Base-by-base conservation (phyloP, 2,113 vertebrate genomes). In the Girardinichthys multiradiatus region DNA sequence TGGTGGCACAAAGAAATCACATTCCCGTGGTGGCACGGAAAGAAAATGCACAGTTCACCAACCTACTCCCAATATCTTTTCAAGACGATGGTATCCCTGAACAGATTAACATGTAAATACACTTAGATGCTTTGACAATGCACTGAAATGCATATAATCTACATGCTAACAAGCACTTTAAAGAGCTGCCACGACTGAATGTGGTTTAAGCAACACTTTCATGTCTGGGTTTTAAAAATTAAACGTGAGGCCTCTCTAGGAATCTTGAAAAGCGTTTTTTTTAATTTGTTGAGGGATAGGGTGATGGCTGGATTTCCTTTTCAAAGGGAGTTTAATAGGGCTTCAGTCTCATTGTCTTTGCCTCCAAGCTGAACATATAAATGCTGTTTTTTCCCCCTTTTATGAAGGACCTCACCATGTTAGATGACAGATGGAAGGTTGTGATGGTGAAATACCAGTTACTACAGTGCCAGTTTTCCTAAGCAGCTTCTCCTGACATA, bases 41-140 rank as follows among this genome's bases (percentile, higher is more conserved):
- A 82, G 80, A 86, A 89, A 88, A 81, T 45, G 80, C 88, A 81
- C 80, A 82, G 88, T 87, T 89, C 88, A 89, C 86, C 77, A 87
- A 77, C 81, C 85, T 79, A 85, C 84, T 81, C 68, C 87, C 75
- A 77, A 80, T 62, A 90, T 89, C 91, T 87, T 92, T 91, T 93
- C 90, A 94, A 81, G 85, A 82, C 82, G 74, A 76, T 81, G 68
- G 84, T 88, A 85, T 90, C 86, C 85, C 89, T 87, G 79, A 77
- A 72, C 90, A 93, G 92, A 94, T 94, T 94, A 91, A 91, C 92
- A 94, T 94, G 91, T 91, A 94, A 94, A 94, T 94, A 93, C 91
- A 91, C 91, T 87, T 90, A 77, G 88, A 92, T 84, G 87, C 85
- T 90, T 84, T 86, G 72, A 92, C 92, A 92, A 92, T 92, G 86